phyloP scores from a whole-genome alignment of 2,888 invertebrate species.

The Opisthograptis luteolata region DNA sequence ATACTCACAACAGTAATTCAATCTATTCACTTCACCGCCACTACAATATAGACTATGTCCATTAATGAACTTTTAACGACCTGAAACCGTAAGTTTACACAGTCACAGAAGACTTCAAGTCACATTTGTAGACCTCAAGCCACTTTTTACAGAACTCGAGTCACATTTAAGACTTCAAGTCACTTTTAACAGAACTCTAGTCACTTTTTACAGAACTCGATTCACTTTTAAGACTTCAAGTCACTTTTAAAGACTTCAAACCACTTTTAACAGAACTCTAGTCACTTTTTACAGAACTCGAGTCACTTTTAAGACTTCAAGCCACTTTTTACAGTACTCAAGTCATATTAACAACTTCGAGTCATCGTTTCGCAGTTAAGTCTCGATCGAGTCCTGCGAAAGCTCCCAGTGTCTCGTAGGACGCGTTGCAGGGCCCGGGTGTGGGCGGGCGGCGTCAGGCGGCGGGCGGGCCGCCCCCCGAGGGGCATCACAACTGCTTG shows the following conservation, averaged over 20 bases:
- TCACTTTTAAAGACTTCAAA: not conserved
- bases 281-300: not conserved
- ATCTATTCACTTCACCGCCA: not conserved
- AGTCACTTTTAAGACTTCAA: not conserved
- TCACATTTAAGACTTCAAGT: not conserved
- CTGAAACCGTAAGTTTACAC: not conserved
- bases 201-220: not conserved
- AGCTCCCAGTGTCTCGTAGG: not conserved
- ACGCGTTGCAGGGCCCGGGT: not conserved
- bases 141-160: not conserved
- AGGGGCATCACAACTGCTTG: constrained; percentile 85
- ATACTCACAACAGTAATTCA: not conserved
- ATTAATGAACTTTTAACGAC: not conserved
- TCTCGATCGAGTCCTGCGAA: not conserved
- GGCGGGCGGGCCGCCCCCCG: constrained; percentile 31
- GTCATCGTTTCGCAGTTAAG: constrained; percentile 6
- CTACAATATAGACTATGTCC: not conserved
- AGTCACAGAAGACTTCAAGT: not conserved
- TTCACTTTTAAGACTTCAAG: not conserved
- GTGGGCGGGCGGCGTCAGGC: constrained; percentile 5
- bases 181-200: not conserved
- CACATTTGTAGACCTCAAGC: not conserved
- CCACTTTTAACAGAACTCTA: not conserved
- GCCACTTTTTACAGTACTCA: no score
- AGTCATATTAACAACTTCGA: not conserved